Conservation (phyloP, 2,888 invertebrate species). For the Troilus luridus region DNA sequence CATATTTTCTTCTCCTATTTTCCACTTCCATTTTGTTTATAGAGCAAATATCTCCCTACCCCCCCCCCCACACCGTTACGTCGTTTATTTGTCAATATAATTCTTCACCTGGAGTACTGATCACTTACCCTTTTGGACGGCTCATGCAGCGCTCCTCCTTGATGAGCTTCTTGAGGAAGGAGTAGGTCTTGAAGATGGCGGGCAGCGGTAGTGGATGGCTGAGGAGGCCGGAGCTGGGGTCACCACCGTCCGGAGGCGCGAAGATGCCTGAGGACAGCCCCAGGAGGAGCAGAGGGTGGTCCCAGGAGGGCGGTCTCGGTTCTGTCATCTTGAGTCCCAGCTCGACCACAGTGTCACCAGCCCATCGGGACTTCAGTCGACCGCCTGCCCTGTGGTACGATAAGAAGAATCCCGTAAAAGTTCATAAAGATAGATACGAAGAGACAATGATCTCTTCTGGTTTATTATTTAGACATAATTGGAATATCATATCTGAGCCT, state of each 20-base stretch:
- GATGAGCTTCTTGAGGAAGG: slow-evolving; percentile 19
- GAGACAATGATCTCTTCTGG: too few species aligned
- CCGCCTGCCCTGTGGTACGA: slow-evolving; percentile 22
- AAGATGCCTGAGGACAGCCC: slow-evolving; percentile 10
- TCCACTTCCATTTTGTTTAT: too few species aligned
- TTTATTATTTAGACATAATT: too few species aligned
- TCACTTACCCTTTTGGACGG: neutral
- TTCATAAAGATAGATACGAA: too few species aligned
- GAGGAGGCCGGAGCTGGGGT: slow-evolving; percentile 50
- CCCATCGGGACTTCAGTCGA: slow-evolving; percentile 39
- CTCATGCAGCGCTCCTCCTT: slow-evolving; percentile 8
- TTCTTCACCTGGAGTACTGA: too few species aligned
- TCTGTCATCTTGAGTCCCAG: neutral
- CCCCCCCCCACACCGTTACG: too few species aligned
- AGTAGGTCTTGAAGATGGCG: slow-evolving; percentile 6
- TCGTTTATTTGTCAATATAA: too few species aligned
- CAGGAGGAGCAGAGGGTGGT: slow-evolving; percentile 23
- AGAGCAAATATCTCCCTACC: too few species aligned
- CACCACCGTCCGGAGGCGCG: neutral
- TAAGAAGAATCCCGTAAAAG: too few species aligned
- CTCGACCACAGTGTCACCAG: slow-evolving; percentile 54
- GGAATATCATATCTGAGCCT: too few species aligned
- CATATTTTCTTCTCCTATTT: too few species aligned
- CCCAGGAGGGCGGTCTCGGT: neutral
- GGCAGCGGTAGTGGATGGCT: slow-evolving; percentile 13